Evolutionary conservation across 2,888 invertebrate genomes (phyloP).

Genomic region (Loripinus fragilis): DNA sequence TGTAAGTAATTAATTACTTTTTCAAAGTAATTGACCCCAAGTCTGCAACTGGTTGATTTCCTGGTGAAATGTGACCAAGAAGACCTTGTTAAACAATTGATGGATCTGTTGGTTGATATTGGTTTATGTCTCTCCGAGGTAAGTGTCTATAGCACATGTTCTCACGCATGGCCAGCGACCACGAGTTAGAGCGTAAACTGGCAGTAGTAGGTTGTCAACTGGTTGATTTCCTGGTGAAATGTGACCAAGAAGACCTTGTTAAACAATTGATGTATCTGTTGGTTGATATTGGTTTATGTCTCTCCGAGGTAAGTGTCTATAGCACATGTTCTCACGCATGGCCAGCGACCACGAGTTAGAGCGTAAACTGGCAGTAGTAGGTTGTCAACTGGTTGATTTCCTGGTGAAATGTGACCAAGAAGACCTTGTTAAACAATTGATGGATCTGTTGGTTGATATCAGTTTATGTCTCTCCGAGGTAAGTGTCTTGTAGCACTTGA

Average conservation of each 20-base stretch:
- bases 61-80: conserved; percentile 87
- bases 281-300: conserved; percentile 89
- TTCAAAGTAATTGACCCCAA: too few species aligned
- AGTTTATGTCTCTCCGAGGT: conserved; percentile 85
- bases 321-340: conserved; percentile 93
- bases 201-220: conserved; percentile 86
- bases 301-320: conserved; percentile 81
- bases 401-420: conserved; percentile 87
- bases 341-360: conserved; percentile 87
- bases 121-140: conserved; percentile 85
- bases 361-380: conserved; percentile 83
- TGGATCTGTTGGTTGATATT: conserved; percentile 92
- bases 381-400: conserved; percentile 89
- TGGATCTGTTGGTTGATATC: conserved; percentile 92
- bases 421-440: conserved; percentile 89
- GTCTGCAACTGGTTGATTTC: conserved; percentile 91
- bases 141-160: conserved; percentile 90
- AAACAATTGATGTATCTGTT: conserved; percentile 91
- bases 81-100: conserved; percentile 89
- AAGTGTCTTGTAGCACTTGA: too few species aligned
- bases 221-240: conserved; percentile 89
- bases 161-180: conserved; percentile 91
- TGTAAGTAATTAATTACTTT: too few species aligned
- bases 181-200: conserved; percentile 82
- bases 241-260: conserved; percentile 88